Base-by-base conservation (phyloP, 2,797 vertebrate genomes). In the Etheostoma nigrum region DNA sequence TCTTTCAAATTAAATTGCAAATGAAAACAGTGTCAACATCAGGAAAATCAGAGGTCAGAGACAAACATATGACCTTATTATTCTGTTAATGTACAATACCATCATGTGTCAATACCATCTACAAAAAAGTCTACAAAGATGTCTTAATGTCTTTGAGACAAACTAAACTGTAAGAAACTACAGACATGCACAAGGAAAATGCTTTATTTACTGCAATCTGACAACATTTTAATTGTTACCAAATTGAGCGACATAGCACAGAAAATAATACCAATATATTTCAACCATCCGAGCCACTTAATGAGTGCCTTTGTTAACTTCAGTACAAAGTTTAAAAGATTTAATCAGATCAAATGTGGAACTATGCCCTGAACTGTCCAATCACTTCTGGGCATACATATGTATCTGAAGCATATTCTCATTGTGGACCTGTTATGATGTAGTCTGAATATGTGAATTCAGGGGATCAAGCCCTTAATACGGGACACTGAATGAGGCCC, bases 331-430 rank as follows among this genome's bases (percentile, higher is more conserved):
- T 10, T 52, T 51, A 63, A 33, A 6, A 33, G 33, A 25, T 33
- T 30, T 45, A 76, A 64, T 64, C 36, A 52, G 59, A 59, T 65
- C 23, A 71, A 71, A 75, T 33, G 48, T 58, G 23, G 2, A 55
- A 44, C 48, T 36, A 15, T 11, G 42, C 33, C 13, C 23, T 63
- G 23, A 60, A 19, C 14, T 25, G 48, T 60, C 49, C 30, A 33
- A 2, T 42, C 10, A 12, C 40, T 60, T 12, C 12, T 42, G 15
- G 27, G 5, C 10, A 40, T 11, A 40, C 7, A 45, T 23, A 23
- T 23, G 21, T 23, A 33, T 57, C 45, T 52, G 7, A 61, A 30
- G 23, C 30, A 19, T 5, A 45, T 60, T 47, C 16, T 47, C 58
- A 5, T 30, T 15, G 21, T 44, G 16, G 44, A 67, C 23, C 14